Evolutionary conservation across 2,888 invertebrate species (phyloP), one percentile per base, ranked within the genome.

Genomic region (Callyntrura sp.): DNA sequence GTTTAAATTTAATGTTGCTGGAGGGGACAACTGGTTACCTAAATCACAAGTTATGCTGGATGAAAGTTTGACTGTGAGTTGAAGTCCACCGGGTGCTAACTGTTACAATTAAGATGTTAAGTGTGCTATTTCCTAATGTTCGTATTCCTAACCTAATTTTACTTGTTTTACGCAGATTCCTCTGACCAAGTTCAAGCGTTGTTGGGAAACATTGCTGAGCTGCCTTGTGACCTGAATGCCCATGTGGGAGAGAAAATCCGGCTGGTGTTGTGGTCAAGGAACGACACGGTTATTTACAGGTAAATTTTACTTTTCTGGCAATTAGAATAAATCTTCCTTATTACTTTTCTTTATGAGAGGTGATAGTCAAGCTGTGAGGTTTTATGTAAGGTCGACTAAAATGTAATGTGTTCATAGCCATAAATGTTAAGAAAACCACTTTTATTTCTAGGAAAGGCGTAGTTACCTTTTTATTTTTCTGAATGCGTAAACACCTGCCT

Each of bases 151-250:
- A 14, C 70, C 4, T 20, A 23, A 28, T 55, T 28, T 78, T 43
- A 45, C 28, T 68, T 79, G 43, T 62, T n/a, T 88, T 62, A 73
- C 28, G n/a, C 83, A 90, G 90, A 90, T 90, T 90, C 86, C 90
- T 91, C 92, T 25, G 92, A 92, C 68, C 93, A 93, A 92, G 93
- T 93, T 82, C 93, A 93, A 91, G 93, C 93, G 9, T 90, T 93
- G 85, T 87, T 93, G 85, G 93, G 93, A 62, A 93, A 92, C 83
- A 92, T 91, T 85, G 93, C 93, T 28, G 93, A 93, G 81, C 93
- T 93, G 76, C 93, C 93, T 85, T 93, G 93, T 93, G 93, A 93
- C 91, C 91, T 93, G 91, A 93, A 92, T 90, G 93, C 92, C 84
- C 91, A 91, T 84, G 89, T 87, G 12, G 93, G 92, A 85, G 93